Conservation (phyloP, 2,888 invertebrate genomes). For the Rhagonycha lutea region DNA sequence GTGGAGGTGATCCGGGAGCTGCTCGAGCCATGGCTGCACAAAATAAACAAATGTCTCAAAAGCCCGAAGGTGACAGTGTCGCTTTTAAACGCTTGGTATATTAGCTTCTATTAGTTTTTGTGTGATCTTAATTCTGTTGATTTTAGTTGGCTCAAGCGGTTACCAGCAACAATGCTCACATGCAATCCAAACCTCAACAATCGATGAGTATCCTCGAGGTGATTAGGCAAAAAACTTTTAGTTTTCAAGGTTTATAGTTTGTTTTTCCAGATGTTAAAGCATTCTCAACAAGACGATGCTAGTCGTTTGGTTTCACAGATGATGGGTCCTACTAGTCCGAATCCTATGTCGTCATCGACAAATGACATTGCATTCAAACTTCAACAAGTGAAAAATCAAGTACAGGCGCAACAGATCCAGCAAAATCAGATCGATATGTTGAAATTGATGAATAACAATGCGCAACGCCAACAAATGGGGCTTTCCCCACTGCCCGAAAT, state of each 20-base stretch:
- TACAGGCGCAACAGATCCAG: slow-evolving; percentile 41
- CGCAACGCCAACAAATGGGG: slow-evolving; percentile 42
- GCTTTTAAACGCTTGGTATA: slow-evolving; percentile 79
- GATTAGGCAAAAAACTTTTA: slow-evolving; percentile 18
- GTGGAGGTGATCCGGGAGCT: slow-evolving; percentile 32
- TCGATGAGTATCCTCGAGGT: slow-evolving; percentile 67
- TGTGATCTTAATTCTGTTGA: background rate
- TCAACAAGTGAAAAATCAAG: slow-evolving; percentile 58
- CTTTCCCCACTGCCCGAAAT: slow-evolving; percentile 55
- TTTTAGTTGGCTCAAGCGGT: slow-evolving; percentile 67
- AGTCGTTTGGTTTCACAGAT: slow-evolving; percentile 41
- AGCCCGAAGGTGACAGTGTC: slow-evolving; percentile 70
- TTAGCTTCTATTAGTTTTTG: slow-evolving; percentile 24
- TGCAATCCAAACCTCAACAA: slow-evolving; percentile 48
- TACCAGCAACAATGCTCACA: slow-evolving; percentile 60
- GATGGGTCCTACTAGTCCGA: slow-evolving; percentile 35
- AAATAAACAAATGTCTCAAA: slow-evolving; percentile 44
- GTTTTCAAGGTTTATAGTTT: background rate
- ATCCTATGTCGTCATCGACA: slow-evolving; percentile 33
- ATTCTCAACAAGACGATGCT: slow-evolving; percentile 56
- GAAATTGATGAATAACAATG: slow-evolving; percentile 50
- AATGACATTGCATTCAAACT: slow-evolving; percentile 57
- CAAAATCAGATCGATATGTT: slow-evolving; percentile 52
- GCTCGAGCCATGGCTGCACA: slow-evolving; percentile 28
- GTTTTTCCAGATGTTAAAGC: slow-evolving; percentile 61